Conservation (phyloP, 2,888 invertebrate genomes). For the Gastrophysa polygoni region DNA sequence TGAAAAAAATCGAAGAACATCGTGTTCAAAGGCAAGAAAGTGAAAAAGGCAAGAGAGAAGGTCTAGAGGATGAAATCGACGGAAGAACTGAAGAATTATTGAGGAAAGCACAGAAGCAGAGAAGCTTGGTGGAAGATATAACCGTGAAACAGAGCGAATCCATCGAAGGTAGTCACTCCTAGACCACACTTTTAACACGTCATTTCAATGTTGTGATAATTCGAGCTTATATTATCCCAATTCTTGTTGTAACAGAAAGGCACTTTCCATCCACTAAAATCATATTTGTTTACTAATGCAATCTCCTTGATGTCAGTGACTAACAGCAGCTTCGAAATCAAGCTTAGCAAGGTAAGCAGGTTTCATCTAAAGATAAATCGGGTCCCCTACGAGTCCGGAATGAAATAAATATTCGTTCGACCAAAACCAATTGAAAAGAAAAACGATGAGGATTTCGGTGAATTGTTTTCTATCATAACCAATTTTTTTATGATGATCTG, state of each 20-base stretch:
- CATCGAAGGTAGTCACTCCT: conserved; percentile 42
- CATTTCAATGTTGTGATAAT: background rate
- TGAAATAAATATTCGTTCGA: too few species aligned
- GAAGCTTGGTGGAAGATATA: conserved; percentile 74
- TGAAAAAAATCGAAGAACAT: conserved; percentile 36
- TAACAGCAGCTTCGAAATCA: background rate
- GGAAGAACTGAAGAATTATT: conserved; percentile 69
- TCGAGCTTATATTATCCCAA: background rate
- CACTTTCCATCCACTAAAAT: background rate
- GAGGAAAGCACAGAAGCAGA: conserved; percentile 69
- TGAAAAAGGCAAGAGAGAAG: conserved; percentile 51
- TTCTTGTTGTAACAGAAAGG: background rate
- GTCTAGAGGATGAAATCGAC: conserved; percentile 64
- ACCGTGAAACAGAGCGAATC: conserved; percentile 57
- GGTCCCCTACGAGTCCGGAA: too few species aligned
- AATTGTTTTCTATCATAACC: too few species aligned
- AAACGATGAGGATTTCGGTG: too few species aligned
- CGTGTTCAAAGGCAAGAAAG: conserved; percentile 40
- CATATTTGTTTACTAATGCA: background rate
- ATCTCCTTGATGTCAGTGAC: background rate
- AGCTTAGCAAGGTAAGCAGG: background rate
- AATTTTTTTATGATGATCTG: too few species aligned
- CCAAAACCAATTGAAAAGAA: too few species aligned
- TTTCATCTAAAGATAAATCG: background rate
- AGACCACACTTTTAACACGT: conserved; percentile 7